A percentile compares a stretch with the other conserved stretches of the same genome.
phyloP scores from a whole-genome alignment of 2,797 vertebrate genomes.

The Diplodus puntazzo region DNA sequence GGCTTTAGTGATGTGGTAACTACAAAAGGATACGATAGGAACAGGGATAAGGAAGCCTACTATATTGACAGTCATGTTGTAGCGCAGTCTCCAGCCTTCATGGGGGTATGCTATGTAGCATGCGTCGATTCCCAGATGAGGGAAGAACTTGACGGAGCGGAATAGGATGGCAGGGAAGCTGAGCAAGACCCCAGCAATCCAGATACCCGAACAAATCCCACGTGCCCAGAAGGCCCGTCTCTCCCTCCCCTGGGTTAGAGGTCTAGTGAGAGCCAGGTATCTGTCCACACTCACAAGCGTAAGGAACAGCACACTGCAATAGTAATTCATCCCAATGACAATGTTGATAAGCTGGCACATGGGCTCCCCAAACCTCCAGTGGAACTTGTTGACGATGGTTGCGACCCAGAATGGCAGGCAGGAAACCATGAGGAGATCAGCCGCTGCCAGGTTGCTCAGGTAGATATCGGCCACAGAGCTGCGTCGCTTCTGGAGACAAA shows the following conservation, averaged over 20 bases:
- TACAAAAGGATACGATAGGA: constrained; percentile 85
- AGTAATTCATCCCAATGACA: constrained; percentile 87
- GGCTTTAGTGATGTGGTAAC: constrained; percentile 80
- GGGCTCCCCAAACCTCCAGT: constrained; percentile 89
- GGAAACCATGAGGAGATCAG: constrained; percentile 88
- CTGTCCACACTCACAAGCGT: constrained; percentile 91
- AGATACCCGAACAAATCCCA: constrained; percentile 85
- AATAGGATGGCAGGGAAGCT: constrained; percentile 87
- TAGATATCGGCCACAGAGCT: constrained; percentile 92
- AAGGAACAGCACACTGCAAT: constrained; percentile 90
- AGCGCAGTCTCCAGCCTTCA: constrained; percentile 82
- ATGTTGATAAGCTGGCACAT: constrained; percentile 88
- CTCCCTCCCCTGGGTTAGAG: constrained; percentile 85
- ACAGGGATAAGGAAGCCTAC: constrained; percentile 90
- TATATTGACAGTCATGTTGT: constrained; percentile 84
- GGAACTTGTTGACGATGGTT: constrained; percentile 83
- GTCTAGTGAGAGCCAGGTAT: constrained; percentile 90
- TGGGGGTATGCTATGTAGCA: constrained; percentile 84
- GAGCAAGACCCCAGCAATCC: constrained; percentile 83
- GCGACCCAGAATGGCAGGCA: constrained; percentile 92
- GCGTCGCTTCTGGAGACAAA: constrained; percentile 86
- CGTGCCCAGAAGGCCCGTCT: constrained; percentile 85
- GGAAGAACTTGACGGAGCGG: constrained; percentile 76
- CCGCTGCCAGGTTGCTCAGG: constrained; percentile 89
- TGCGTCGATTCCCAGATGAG: constrained; percentile 72